Evolutionary conservation across 2,888 invertebrate species (phyloP).

Genomic region (Pyrrhia umbra): DNA sequence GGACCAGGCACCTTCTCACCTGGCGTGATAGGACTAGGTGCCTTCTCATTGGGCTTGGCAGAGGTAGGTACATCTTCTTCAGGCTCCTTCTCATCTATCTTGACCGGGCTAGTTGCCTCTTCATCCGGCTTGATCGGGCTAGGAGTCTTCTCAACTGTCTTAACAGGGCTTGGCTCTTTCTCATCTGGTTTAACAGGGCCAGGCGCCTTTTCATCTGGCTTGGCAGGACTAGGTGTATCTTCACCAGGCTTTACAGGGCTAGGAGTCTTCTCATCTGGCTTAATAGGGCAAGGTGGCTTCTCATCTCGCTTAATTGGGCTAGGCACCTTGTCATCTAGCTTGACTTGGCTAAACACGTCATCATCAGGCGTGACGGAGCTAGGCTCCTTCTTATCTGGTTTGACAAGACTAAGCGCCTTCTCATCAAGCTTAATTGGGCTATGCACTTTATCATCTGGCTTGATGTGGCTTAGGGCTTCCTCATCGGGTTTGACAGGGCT

Average conservation of each 20-base stretch:
- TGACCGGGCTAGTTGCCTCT: not conserved
- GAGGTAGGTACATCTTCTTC: conserved; percentile 22
- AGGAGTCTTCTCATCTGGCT: conserved; percentile 12
- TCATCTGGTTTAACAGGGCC: conserved; percentile 28
- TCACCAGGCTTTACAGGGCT: not conserved
- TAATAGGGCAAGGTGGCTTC: not conserved
- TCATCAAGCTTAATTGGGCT: conserved; percentile 10
- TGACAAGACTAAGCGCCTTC: not conserved
- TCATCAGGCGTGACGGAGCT: conserved; percentile 2
- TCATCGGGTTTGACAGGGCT: conserved; percentile 12
- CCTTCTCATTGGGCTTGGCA: conserved; percentile 15
- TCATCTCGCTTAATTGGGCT: not conserved
- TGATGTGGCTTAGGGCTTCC: conserved; percentile 1
- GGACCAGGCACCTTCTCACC: conserved; percentile 19
- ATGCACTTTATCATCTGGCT: conserved; percentile 14
- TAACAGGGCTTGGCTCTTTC: not conserved
- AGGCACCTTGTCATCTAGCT: conserved; percentile 1
- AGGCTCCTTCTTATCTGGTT: not conserved
- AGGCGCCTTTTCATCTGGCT: conserved; percentile 26
- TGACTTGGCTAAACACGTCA: too few relatives aligned
- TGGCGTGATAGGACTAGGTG: not conserved
- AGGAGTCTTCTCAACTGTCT: not conserved
- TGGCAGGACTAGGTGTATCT: not conserved
- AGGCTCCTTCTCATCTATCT: conserved; percentile 8
- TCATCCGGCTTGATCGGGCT: not conserved